phyloP scores from a whole-genome alignment of 2,113 vertebrate genomes.

The Lichenostomus cassidix region DNA sequence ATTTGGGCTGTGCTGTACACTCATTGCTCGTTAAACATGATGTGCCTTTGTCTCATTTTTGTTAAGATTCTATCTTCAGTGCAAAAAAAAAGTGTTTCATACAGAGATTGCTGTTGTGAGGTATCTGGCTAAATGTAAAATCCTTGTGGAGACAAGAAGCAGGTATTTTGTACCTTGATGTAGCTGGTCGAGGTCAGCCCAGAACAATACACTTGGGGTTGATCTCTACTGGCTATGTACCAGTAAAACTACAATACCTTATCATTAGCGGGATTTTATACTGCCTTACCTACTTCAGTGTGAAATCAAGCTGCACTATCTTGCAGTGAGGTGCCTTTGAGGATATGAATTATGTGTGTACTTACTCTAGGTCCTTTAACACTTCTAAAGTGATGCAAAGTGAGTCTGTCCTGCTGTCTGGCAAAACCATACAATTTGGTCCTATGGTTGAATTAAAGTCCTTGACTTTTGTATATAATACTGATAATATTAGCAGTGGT shows the following conservation, averaged over 20 bases:
- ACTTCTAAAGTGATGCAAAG: neutral
- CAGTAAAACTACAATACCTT: neutral
- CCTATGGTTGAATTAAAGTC: slow-evolving; percentile 18
- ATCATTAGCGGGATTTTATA: slow-evolving; percentile 18
- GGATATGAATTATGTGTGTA: neutral
- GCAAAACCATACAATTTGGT: neutral
- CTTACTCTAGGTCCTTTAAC: neutral
- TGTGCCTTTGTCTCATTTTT: slow-evolving; percentile 44
- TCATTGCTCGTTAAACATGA: slow-evolving; percentile 37
- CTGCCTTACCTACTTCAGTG: neutral
- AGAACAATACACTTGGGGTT: neutral
- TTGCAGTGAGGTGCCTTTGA: slow-evolving; percentile 4
- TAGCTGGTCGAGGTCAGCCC: neutral
- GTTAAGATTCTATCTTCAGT: neutral
- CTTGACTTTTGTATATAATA: neutral
- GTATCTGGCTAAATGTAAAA: slow-evolving; percentile 11
- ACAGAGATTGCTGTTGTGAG: neutral
- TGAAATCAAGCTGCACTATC: neutral
- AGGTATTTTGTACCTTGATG: neutral
- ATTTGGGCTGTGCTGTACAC: neutral
- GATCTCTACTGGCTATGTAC: neutral
- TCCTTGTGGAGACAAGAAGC: neutral
- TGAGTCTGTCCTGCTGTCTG: neutral
- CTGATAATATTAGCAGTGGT: neutral
- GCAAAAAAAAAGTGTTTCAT: neutral